Evolutionary conservation across 2,888 invertebrate species (phyloP).

Genomic region (Trissoscelio sp.): DNA sequence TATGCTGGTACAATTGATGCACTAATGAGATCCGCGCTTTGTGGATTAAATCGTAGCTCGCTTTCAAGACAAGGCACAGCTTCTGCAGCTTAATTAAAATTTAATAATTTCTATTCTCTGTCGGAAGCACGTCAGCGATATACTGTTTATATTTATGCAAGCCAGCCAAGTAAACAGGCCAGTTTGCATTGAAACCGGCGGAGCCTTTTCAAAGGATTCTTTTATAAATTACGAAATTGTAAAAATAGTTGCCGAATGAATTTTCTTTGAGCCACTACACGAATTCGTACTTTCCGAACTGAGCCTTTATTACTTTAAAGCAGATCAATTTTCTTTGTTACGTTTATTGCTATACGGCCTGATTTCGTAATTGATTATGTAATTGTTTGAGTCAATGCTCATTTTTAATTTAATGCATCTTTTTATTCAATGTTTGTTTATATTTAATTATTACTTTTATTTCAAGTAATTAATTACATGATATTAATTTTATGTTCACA

Average conservation of each 20-base stretch:
- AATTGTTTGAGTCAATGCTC: no score
- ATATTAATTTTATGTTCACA: no score
- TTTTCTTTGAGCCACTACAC: slow-evolving; percentile 17
- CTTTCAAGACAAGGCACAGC: slow-evolving; percentile 15
- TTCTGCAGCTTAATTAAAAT: slow-evolving; percentile 44
- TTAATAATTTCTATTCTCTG: slow-evolving; percentile 43
- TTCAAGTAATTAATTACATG: no score
- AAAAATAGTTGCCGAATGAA: slow-evolving; percentile 30
- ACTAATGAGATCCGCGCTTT: slow-evolving; percentile 48
- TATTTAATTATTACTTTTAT: no score
- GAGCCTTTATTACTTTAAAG: slow-evolving; percentile 31
- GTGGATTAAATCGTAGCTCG: slow-evolving; percentile 31
- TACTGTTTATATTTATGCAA: slow-evolving; percentile 42
- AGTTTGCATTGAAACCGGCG: slow-evolving; percentile 14
- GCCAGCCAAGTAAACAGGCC: slow-evolving; percentile 13
- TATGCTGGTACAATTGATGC: slow-evolving; percentile 45
- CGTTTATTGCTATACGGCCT: slow-evolving; percentile 5
- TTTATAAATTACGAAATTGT: slow-evolving; percentile 40
- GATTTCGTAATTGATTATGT: no score
- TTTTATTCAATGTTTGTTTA: no score
- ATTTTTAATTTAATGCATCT: no score
- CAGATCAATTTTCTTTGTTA: slow-evolving; percentile 2
- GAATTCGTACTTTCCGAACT: slow-evolving; percentile 15
- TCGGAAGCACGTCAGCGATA: slow-evolving; percentile 14
- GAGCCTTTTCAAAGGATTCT: slow-evolving; percentile 34